phyloP scores from a whole-genome alignment of 2,888 invertebrate genomes.

The Morinoia aosen region DNA sequence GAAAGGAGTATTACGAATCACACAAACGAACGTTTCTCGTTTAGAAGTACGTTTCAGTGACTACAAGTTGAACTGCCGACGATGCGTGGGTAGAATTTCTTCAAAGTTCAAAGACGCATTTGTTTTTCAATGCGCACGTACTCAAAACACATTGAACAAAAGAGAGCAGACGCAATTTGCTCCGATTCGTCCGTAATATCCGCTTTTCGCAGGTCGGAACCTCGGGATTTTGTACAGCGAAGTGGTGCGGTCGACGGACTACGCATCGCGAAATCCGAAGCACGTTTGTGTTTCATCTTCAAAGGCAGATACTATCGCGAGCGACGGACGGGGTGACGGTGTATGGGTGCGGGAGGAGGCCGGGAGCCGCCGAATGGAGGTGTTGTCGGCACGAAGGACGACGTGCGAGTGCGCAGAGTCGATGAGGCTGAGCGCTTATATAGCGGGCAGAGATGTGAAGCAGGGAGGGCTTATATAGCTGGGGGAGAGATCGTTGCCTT shows the following conservation, averaged over 20 bases:
- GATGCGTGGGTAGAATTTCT: neutral
- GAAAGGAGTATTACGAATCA: neutral
- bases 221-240: neutral
- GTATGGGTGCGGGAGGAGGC: constrained; percentile 4
- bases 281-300: constrained; percentile 24
- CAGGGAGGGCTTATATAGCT: constrained; percentile 19
- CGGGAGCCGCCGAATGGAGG: constrained; percentile 28
- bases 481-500: constrained; percentile 43
- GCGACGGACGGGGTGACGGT: constrained; percentile 22
- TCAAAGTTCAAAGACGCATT: neutral
- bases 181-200: neutral
- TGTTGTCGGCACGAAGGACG: constrained; percentile 30
- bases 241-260: neutral
- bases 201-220: neutral
- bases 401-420: constrained; percentile 40
- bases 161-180: neutral
- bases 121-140: neutral
- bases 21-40: neutral
- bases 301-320: neutral
- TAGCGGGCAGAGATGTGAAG: constrained; percentile 21
- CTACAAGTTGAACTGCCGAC: neutral
- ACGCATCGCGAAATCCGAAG: neutral
- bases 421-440: constrained; percentile 50
- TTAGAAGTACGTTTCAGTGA: neutral
- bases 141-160: constrained; percentile 3